Evolutionary conservation across 2,113 vertebrate species (phyloP), one percentile per base, ranked within the genome.

Genomic region (Cyprinus carpio): DNA sequence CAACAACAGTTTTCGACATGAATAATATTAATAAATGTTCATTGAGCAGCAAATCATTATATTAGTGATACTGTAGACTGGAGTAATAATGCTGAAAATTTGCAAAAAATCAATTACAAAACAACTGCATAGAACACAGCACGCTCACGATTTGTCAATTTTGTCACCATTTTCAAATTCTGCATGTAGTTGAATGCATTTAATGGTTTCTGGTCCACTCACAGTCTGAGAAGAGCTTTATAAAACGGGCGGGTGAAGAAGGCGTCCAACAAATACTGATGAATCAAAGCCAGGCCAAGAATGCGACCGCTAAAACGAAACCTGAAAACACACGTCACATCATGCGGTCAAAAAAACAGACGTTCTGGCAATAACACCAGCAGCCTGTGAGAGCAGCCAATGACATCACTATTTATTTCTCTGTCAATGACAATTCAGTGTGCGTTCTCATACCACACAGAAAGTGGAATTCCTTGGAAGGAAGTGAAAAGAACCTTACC

Each of bases 161-260:
- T 71, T 37, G 8, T 31, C 8, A 54, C 4, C 4, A 0, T 37
- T 37, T 76, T 76, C 6, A 0, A 76, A 29, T 8, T 31, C 75
- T 54, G 27, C n/a, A 31, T 31, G 25, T 49, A 51, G 7, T 69
- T 34, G 18, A 37, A 75, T 49, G 37, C 37, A 75, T 56, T n/a
- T 2, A 25, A 34, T 20, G 31, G 27, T 56, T 29, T 64, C 18
- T 3, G 29, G 27, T 60, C 25, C n/a, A 96, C 96, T 96, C 91
- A 97, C 96, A 96, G 94, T 87, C 96, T 94, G 85, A 97, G 93
- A 0, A 97, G 94, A 0, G 96, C 96, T 91, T 97, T 97, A 84
- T 97, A 97, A 93, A 97, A 97, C 0, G 96, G 96, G 40, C 96
- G 93, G 0, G 96, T 97, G 92, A 97, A 97, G 93, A 97, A 97